A percentile compares a stretch with the other conserved stretches of the same genome.
Conservation (phyloP, 2,113 vertebrate species). For the Pituophis catenifer region DNA sequence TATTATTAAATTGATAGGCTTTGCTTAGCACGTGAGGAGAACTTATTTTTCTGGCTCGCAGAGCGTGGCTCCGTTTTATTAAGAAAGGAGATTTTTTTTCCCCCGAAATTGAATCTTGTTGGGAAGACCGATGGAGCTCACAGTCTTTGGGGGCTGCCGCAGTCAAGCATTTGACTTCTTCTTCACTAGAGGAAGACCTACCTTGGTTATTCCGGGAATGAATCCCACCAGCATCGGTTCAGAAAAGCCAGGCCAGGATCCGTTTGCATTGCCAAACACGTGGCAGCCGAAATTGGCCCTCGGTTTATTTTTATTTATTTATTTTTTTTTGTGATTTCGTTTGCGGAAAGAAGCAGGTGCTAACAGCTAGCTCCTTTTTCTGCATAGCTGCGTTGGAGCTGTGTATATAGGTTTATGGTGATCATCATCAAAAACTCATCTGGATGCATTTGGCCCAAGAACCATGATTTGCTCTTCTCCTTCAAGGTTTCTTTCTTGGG, state of each 20-base stretch:
- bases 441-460: background rate
- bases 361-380: background rate
- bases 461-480: background rate
- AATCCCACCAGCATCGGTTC: background rate
- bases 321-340: too few relatives aligned
- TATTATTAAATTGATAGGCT: slow-evolving; percentile 80
- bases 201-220: slow-evolving; percentile 44
- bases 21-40: slow-evolving; percentile 75
- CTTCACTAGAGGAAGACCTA: slow-evolving; percentile 46
- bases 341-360: background rate
- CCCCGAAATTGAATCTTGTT: slow-evolving; percentile 60
- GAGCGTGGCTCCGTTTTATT: slow-evolving; percentile 71
- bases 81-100: slow-evolving; percentile 63
- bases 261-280: background rate
- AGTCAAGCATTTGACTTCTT: slow-evolving; percentile 32
- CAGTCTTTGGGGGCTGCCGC: slow-evolving; percentile 49
- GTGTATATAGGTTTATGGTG: background rate
- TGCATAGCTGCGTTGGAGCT: background rate
- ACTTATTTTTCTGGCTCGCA: slow-evolving; percentile 70
- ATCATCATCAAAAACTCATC: background rate
- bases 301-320: too few relatives aligned
- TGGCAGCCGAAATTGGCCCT: background rate
- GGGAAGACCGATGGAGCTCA: slow-evolving; percentile 59
- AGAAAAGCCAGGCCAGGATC: background rate
- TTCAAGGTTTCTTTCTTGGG: background rate